Evolutionary conservation across 1,140 invertebrate genomes (phyloP).

Genomic region (Luehdorfia chinensis): DNA sequence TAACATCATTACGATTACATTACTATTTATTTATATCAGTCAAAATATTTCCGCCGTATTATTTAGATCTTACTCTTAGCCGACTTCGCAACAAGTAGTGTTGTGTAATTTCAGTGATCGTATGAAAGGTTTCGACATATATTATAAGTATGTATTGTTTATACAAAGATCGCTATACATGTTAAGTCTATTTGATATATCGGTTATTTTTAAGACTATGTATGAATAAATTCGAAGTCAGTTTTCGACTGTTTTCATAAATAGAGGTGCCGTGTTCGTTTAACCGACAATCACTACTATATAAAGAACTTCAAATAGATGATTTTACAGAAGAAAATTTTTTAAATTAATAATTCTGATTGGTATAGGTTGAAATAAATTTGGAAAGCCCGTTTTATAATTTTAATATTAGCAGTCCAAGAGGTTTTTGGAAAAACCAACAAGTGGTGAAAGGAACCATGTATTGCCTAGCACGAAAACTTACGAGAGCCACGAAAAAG

Average conservation of each 20-base stretch:
- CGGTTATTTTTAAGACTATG: slow-evolving; percentile 3
- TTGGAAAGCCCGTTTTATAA: neutral
- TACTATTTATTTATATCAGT: slow-evolving; percentile 68
- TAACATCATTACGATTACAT: slow-evolving; percentile 64
- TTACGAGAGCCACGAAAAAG: too few relatives aligned
- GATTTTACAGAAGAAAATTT: neutral
- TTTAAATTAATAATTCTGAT: neutral
- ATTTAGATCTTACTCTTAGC: slow-evolving; percentile 36
- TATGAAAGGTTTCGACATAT: neutral
- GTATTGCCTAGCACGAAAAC: slow-evolving; percentile 56
- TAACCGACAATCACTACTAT: neutral
- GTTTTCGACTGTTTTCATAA: neutral
- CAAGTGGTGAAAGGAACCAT: slow-evolving; percentile 25
- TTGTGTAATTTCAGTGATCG: slow-evolving; percentile 3
- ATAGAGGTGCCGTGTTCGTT: neutral
- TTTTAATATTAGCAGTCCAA: slow-evolving; percentile 3
- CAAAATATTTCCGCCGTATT: slow-evolving; percentile 68
- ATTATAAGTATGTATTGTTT: slow-evolving; percentile 8
- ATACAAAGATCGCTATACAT: slow-evolving; percentile 10
- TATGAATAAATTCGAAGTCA: slow-evolving; percentile 14
- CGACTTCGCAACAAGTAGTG: slow-evolving; percentile 30
- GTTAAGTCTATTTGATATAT: slow-evolving; percentile 8
- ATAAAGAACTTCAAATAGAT: neutral
- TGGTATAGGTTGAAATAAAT: slow-evolving; percentile 4
- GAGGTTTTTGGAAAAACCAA: too few relatives aligned